Evolutionary conservation across 37 sponge, comb jelly and placozoan genomes (phyloP), one percentile per base, ranked within the genome.

Genomic region (Crambe crambe): DNA sequence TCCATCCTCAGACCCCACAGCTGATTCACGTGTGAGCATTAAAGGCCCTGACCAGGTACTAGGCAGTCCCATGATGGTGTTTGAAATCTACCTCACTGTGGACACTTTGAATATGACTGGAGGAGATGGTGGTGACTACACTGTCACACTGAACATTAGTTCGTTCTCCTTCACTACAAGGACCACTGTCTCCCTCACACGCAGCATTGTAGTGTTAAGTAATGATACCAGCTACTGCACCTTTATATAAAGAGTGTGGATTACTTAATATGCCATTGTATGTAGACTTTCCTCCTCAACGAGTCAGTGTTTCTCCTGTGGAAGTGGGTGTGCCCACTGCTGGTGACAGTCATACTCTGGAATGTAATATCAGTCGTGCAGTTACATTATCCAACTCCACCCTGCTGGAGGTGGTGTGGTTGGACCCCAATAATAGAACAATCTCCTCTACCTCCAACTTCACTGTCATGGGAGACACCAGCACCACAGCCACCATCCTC

Each of bases 221-320:
- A 58, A n/a, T n/a, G n/a, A n/a, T n/a, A n/a, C n/a, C n/a, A n/a
- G n/a, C n/a, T n/a, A n/a, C n/a, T n/a, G n/a, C n/a, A n/a, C n/a
- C n/a, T n/a, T n/a, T n/a, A n/a, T n/a, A n/a, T n/a, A n/a, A n/a
- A n/a, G n/a, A n/a, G n/a, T n/a, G n/a, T n/a, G n/a, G n/a, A n/a
- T n/a, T n/a, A n/a, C n/a, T n/a, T n/a, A n/a, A n/a, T n/a, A n/a
- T n/a, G n/a, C n/a, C n/a, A n/a, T n/a, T n/a, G n/a, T n/a, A n/a
- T n/a, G n/a, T 29, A 62, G 64, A 62, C n/a, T 62, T 62, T 29
- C 64, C 64, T 8, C 26, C 27, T n/a, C 64, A 62, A 62, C 17
- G 8, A 25, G 64, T 62, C 27, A n/a, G n/a, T n/a, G n/a, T n/a
- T n/a, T n/a, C n/a, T n/a, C n/a, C n/a, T n/a, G n/a, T n/a, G n/a